Evolutionary conservation across 2,797 vertebrate species (phyloP), one percentile per base, ranked within the genome.

Genomic region (Rhyacichthys aspro): DNA sequence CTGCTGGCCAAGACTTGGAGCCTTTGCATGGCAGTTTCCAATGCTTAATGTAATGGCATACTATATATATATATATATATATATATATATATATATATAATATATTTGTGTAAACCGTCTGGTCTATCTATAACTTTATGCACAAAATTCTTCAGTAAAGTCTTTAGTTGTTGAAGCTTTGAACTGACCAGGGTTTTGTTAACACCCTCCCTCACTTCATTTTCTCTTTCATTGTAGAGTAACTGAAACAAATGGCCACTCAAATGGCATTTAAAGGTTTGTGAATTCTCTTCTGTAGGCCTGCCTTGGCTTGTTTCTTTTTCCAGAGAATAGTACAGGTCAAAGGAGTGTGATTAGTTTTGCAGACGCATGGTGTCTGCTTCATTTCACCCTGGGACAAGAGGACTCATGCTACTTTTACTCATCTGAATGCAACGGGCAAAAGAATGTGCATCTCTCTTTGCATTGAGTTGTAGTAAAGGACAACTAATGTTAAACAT

Each of bases 321-420:
- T 67, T 79, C 62, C 72, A 76, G 48, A 60, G 19, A 23, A 5
- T 23, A 1, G 7, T 19, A 16, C 5, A 47, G 59, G 39, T 67
- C 74, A 70, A 70, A 73, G 17, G 52, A 63, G 63, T 52, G 66
- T 70, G 67, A 84, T 75, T 72, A 64, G 50, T 66, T 84, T 59
- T 60, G 54, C 71, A 81, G 72, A 68, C 59, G 32, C 9, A 1
- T 46, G 34, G 1, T 74, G 77, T 78, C 73, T 74, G 64, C 67
- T 64, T 57, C 63, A 28, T 70, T 50, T 70, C 58, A 33, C 53
- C 45, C 59, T 59, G 3, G 46, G 75, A 63, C 66, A 62, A 34
- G n/a, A n/a, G n/a, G n/a, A n/a, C n/a, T n/a, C n/a, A n/a, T n/a
- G n/a, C n/a, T n/a, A n/a, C n/a, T 43, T 53, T 57, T 41, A 57